Base-by-base conservation (phyloP, 2,113 vertebrate genomes). In the Neopipo cinnamomea region DNA sequence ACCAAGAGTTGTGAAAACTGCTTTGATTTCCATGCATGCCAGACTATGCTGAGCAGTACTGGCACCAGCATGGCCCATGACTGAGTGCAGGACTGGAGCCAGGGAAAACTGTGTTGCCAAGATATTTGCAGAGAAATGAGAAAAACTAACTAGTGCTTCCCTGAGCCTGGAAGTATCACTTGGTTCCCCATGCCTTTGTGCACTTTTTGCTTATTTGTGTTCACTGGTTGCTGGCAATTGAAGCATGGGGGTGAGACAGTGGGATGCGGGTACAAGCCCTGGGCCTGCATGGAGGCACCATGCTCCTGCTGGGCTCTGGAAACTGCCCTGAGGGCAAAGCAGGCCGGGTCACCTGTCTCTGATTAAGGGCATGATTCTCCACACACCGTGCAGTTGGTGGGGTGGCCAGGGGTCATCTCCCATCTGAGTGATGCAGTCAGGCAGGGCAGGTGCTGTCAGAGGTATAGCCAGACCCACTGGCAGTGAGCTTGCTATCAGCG, bases 321-420 rank as follows among this genome's bases (percentile, higher is more conserved):
- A 72, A 50, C 31, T 67, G 39, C 50, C 41, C 66, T 6, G 50
- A 47, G 41, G 23, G 16, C 55, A 62, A 19, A 91, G 71, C 14
- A 0, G 4, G 7, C 9, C 41, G 23, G 18, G 33, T 72, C 30
- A 37, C 35, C 31, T 42, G 22, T 50, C 62, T 30, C 11, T 75
- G 31, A 23, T 74, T 63, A 63, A 46, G 42, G 22, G 12, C 19
- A 31, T 13, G 70, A 85, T 35, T 42, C 27, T 73, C 55, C 46
- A 24, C 4, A 20, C 31, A 35, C 27, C 0, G 0, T 35, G 49
- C 0, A 1, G 47, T 47, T 63, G 24, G 8, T 71, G 39, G 23
- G 22, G 35, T 88, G n/a, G 49, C 30, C 3, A 2, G 49, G 47
- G 42, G 28, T 9, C 7, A 24, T 84, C 24, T 71, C 42, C 37